Percentiles rank a stretch among this genome's conserved stretches.
Conservation (phyloP, 2,113 vertebrate genomes). For the Tringa solitaria region DNA sequence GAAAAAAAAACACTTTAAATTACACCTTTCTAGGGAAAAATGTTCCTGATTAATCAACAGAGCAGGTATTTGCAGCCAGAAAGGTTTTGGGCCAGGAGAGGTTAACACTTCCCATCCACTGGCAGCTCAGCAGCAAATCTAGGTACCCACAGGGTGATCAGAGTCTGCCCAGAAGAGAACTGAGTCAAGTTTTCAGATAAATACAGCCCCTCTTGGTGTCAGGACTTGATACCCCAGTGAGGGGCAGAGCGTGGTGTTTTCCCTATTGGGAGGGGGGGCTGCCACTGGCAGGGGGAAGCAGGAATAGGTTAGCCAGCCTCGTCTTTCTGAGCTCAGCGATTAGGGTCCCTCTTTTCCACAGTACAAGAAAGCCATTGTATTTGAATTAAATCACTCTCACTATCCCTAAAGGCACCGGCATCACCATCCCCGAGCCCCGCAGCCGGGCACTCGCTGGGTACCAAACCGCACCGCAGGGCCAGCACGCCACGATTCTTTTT, state of each 20-base stretch:
- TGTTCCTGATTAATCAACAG: accelerated
- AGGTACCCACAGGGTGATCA: not conserved
- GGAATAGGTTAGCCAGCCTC: accelerated
- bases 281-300: not conserved
- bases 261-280: accelerated
- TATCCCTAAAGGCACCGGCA: accelerated
- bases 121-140: not conserved
- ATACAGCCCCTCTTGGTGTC: not conserved
- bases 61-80: not conserved
- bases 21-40: not conserved
- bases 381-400: accelerated
- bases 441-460: conserved; percentile 16
- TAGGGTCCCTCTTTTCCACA: accelerated
- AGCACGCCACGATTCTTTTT: not conserved
- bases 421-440: not conserved
- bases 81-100: not conserved
- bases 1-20: not conserved
- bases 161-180: not conserved
- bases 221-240: accelerated
- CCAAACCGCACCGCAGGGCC: not conserved
- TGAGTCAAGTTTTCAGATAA: accelerated
- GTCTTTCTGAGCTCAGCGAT: not conserved
- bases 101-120: not conserved
- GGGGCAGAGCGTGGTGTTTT: accelerated
- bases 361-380: accelerated